A percentile compares a stretch with the other conserved stretches of the same genome.
Conservation (phyloP, 2,797 vertebrate species). For the Podarcis siculus region DNA sequence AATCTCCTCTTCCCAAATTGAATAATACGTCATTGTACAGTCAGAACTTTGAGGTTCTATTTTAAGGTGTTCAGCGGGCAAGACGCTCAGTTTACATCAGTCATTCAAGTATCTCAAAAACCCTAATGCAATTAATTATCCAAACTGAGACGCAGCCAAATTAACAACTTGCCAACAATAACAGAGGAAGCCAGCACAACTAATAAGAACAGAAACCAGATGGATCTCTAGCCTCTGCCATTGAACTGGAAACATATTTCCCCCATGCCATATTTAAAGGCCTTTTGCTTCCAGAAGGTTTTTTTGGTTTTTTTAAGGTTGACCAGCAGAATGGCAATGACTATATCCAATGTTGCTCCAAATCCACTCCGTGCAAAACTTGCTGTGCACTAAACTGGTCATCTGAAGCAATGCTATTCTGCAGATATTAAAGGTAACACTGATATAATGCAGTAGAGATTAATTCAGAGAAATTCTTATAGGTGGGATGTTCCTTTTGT, state of each 20-base stretch:
- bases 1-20: conserved; percentile 54
- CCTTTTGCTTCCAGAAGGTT: conserved; percentile 43
- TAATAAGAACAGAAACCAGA: conserved; percentile 49
- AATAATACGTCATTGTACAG: conserved; percentile 61
- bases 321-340: not conserved
- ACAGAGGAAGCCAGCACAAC: conserved; percentile 15
- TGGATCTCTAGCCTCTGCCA: conserved; percentile 30
- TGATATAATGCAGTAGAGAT: not conserved
- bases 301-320: not conserved
- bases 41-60: conserved; percentile 39
- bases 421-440: not conserved
- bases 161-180: conserved; percentile 58
- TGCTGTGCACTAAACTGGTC: not conserved
- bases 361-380: not conserved
- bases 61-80: conserved; percentile 60
- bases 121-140: conserved; percentile 35
- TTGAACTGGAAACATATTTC: conserved; percentile 23
- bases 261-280: conserved; percentile 26
- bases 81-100: conserved; percentile 56
- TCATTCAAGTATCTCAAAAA: conserved; percentile 18
- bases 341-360: not conserved
- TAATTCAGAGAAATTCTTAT: no score
- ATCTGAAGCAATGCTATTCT: not conserved
- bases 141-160: conserved; percentile 61
- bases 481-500: no score